Conservation (phyloP, 1,140 invertebrate species). For the Euura saliciscinereae region DNA sequence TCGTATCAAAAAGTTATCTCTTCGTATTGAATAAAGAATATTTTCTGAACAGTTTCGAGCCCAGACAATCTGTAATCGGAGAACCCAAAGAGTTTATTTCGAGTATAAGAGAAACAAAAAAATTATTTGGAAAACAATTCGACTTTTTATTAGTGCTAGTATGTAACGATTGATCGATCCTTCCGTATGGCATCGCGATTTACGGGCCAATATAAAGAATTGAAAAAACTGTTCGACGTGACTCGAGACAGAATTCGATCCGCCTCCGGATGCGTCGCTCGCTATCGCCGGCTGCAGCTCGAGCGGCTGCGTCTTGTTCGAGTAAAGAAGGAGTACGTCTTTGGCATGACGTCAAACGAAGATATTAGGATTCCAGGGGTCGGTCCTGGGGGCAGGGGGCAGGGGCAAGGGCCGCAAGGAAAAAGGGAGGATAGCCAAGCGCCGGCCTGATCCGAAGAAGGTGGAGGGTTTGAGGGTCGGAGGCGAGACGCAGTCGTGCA, state of each 20-base stretch:
- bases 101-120: too few species aligned
- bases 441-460: not conserved
- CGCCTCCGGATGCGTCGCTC: not conserved
- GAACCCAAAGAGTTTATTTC: too few species aligned
- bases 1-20: too few species aligned
- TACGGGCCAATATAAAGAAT: too few species aligned
- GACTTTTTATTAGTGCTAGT: too few species aligned
- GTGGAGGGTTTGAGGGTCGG: not conserved
- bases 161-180: too few species aligned
- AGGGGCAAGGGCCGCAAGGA: constrained; percentile 10
- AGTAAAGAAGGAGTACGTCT: constrained; percentile 44
- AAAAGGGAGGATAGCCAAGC: not conserved
- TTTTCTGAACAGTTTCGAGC: too few species aligned
- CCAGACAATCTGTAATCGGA: too few species aligned
- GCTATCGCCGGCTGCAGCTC: not conserved
- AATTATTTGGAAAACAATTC: too few species aligned
- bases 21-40: too few species aligned
- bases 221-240: not conserved
- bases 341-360: constrained; percentile 59
- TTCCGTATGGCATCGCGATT: too few species aligned
- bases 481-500: not conserved
- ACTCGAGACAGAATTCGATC: not conserved
- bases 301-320: not conserved
- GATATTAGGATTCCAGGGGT: constrained; percentile 55
- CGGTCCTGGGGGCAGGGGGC: constrained; percentile 20